Evolutionary conservation across 92 coral and sea anemone genomes (phyloP).

Genomic region (Nematostella vectensis): DNA sequence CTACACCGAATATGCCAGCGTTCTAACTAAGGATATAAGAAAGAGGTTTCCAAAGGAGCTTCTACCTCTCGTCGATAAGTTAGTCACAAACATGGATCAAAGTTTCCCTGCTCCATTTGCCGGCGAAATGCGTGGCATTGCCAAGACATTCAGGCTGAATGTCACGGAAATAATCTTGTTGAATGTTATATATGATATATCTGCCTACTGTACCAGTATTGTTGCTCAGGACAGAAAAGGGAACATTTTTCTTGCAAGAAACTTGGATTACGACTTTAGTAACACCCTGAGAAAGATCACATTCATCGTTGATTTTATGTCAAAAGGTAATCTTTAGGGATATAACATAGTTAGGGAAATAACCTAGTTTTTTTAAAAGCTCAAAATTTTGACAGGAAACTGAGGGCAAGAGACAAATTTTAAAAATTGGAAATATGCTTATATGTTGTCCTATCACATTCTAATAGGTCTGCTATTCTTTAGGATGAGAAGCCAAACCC

Average conservation of each 20-base stretch:
- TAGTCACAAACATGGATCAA: conserved; percentile 39
- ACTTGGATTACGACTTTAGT: conserved; percentile 58
- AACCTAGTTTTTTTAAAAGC: too few species aligned
- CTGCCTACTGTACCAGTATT: conserved; percentile 83
- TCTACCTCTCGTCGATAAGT: conserved; percentile 44
- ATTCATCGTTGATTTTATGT: conserved; percentile 62
- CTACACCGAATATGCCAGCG: conserved; percentile 31
- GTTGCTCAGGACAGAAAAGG: conserved; percentile 70
- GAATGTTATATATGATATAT: conserved; percentile 64
- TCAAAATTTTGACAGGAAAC: not conserved
- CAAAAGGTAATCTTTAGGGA: conserved; percentile 51
- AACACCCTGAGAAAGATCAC: conserved; percentile 46
- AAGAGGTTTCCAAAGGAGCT: conserved; percentile 21
- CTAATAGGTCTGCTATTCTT: too few species aligned
- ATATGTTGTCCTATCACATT: too few species aligned
- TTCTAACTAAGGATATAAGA: conserved; percentile 14
- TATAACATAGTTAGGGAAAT: not conserved
- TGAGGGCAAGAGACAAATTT: too few species aligned
- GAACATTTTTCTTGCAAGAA: conserved; percentile 59
- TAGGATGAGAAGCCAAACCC: too few species aligned
- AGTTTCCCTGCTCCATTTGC: conserved; percentile 71
- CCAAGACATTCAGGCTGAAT: conserved; percentile 51
- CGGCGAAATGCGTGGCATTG: conserved; percentile 61
- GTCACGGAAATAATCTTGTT: conserved; percentile 47
- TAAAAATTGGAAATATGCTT: too few species aligned